A percentile compares a stretch with the other conserved stretches of the same genome.
These are phyloP conservation scores for Centruroides sculpturatus DNA, from an alignment of 1,140 invertebrate genomes.

Conservation along the genomic window DNA sequence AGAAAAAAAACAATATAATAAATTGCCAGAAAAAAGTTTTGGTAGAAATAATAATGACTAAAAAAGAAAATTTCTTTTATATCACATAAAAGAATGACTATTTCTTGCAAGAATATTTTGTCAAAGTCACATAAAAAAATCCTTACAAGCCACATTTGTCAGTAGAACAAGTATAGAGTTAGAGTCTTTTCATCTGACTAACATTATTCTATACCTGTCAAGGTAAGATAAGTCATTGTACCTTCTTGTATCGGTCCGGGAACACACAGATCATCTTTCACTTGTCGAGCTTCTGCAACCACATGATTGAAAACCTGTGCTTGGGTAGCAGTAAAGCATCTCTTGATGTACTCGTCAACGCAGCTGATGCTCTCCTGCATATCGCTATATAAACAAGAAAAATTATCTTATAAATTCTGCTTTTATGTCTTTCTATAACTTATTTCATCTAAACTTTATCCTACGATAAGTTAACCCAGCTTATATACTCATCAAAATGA, in stretches of 20 bases:
- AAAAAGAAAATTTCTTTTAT: no score
- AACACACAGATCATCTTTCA: slow-evolving; percentile 12
- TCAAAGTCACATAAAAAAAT: neutral
- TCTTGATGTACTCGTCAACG: slow-evolving; percentile 13
- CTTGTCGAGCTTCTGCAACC: slow-evolving; percentile 14
- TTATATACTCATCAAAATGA: no score
- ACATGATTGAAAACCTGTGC: slow-evolving; percentile 14
- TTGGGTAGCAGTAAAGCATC: slow-evolving; percentile 13
- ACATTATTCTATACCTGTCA: neutral
- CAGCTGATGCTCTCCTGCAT: slow-evolving; percentile 13
- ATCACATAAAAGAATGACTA: no score
- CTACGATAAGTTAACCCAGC: no score
- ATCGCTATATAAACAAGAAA: neutral
- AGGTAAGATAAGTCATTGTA: neutral
- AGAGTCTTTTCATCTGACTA: neutral
- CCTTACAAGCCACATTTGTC: neutral
- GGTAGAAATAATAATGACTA: no score
- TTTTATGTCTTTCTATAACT: no score
- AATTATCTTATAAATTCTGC: no score
- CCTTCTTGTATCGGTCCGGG: slow-evolving; percentile 11
- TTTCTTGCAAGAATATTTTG: no score
- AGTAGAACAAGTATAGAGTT: neutral
- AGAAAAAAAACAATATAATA: no score
- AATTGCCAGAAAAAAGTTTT: no score
- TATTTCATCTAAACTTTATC: no score